Evolutionary conservation across 2,888 invertebrate species (phyloP), one percentile per base, ranked within the genome.

Genomic region (Julus scanicus): DNA sequence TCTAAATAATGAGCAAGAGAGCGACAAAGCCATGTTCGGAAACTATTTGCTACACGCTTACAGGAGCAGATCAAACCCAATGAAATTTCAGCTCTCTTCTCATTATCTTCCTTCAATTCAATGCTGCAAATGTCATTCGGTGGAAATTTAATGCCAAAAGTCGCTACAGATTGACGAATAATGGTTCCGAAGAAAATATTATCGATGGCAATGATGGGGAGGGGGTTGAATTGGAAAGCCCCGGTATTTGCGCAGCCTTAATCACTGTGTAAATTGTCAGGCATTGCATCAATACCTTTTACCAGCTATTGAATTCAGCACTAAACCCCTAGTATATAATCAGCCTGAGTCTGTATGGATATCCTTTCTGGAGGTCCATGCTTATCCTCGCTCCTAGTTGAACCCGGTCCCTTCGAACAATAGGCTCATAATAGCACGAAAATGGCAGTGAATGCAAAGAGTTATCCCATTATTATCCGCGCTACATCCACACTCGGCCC

Each of bases 351-450:
- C 84, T 84, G 39, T 37, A 3, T 84, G 39, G 39, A 39, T 84
- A 39, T 84, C 84, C 40, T 40, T 84, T 84, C 37, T 84, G 39
- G 39, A 84, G 84, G 39, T 84, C 40, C 84, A 6, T n/a, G 15
- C 29, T 40, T 84, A 29, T 13, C 84, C 13, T 84, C 37, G 40
- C 40, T 84, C 84, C 39, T n/a, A 37, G n/a, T 84, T 83, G 29
- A 39, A 20, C 37, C 20, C 11, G 20, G 29, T 13, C 29, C 3
- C 15, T 48, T 15, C 48, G 86, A 86, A 86, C 86, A 86, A 86
- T 86, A 37, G 86, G 48, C 40, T 39, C 86, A 86, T 86, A 86
- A 86, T 86, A 86, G 86, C 86, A 49, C 48, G 48, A 86, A 86
- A 86, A 44, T 39, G 48, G 48, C 29, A 86, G 86, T 49, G 86